Evolutionary conservation across 2,888 invertebrate genomes (phyloP), one percentile per base, ranked within the genome.

Genomic region (Hydraecia micacea): DNA sequence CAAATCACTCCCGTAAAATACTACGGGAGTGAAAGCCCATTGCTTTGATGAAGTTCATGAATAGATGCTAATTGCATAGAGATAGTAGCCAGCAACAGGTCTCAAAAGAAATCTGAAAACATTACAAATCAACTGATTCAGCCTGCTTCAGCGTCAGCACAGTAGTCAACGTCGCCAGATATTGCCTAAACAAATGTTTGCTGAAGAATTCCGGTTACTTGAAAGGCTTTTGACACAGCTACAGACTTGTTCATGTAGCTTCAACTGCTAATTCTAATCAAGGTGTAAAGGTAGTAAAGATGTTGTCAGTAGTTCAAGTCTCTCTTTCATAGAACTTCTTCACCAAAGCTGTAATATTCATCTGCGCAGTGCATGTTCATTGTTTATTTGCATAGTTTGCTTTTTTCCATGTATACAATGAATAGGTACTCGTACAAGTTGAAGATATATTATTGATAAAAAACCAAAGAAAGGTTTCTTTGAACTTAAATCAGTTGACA

Each of bases 401-500:
- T 25, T 15, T 46, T 18, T 72, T 42, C 9, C 28, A 65, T 25
- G 7, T 28, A 28, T 28, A 39, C n/a, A 39, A n/a, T 52, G 25
- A 32, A 60, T 15, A 36, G 21, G 9, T 60, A 39, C 8, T 0
- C 1, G 9, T 9, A 32, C 6, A 49, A 42, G 7, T 58, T 58
- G 28, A 1, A 32, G 5, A 15, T 13, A 21, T 25, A 36, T 18
- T 15, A 18, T n/a, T 58, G 13, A 58, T 25, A 2, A 67, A 46
- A 52, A 67, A 42, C 1, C 7, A 18, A 58, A 46, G 9, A 3
- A 36, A 28, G 2, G 5, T 63, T 42, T 18, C 58, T 81, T 80
- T 81, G 49, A 75, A 81, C 39, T 42, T 21, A 55, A 15, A 67
- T 28, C 62, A 67, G n/a, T 65, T 65, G 60, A 69, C 36, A 69